Evolutionary conservation across 1,140 invertebrate genomes (phyloP).

Genomic region (Adelges cooleyi): DNA sequence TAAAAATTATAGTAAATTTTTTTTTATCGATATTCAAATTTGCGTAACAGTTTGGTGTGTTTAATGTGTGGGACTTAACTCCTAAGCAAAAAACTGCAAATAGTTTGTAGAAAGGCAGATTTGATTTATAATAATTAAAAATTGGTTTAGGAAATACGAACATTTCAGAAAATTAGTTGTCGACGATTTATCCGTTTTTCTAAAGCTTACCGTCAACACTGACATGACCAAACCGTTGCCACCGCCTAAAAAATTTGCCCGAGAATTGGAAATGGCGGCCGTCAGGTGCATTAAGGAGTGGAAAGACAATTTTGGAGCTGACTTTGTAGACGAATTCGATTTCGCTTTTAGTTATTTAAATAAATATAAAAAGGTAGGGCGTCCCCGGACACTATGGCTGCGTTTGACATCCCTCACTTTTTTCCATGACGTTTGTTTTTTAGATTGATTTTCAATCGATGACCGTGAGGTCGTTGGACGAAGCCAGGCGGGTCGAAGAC

Average conservation of each 20-base stretch:
- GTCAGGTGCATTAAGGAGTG: slow-evolving; percentile 43
- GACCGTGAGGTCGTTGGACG: not conserved
- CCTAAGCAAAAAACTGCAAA: no score
- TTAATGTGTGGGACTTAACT: no score
- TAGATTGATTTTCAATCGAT: slow-evolving; percentile 21
- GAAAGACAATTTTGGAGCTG: slow-evolving; percentile 41
- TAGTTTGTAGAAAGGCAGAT: no score
- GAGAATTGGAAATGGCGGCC: slow-evolving; percentile 40
- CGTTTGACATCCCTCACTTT: not conserved
- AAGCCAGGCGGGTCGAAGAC: slow-evolving; percentile 17
- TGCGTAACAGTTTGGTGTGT: no score
- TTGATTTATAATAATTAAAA: no score
- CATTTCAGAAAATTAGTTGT: slow-evolving; percentile 43
- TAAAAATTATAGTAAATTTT: no score
- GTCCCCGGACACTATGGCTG: not conserved
- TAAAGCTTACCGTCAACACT: slow-evolving; percentile 42
- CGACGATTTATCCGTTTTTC: slow-evolving; percentile 41
- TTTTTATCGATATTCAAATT: no score
- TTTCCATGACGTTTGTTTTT: not conserved
- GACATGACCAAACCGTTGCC: slow-evolving; percentile 41
- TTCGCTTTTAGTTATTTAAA: slow-evolving; percentile 43
- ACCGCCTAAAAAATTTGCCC: slow-evolving; percentile 41
- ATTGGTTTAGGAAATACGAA: slow-evolving; percentile 42
- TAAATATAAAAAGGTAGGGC: slow-evolving; percentile 41
- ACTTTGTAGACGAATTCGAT: slow-evolving; percentile 41